A percentile compares a stretch with the other conserved stretches of the same genome.
Conservation (phyloP, 2,797 vertebrate genomes). For the Liasis olivaceus region DNA sequence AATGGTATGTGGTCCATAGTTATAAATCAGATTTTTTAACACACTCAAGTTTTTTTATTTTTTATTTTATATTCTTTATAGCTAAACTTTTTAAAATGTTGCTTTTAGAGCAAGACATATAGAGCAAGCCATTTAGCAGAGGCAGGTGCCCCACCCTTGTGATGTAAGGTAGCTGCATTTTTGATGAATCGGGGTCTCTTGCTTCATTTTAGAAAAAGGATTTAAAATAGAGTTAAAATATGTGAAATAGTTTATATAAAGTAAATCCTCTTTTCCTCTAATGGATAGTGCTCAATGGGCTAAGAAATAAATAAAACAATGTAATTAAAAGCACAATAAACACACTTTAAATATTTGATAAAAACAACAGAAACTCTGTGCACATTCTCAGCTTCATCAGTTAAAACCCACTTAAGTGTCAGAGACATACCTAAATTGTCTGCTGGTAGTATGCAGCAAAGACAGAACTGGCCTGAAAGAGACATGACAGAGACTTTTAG, state of each 20-base stretch:
- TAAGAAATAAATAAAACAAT: not conserved
- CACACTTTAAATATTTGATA: not conserved
- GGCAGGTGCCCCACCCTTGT: not conserved
- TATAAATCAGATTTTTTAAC: not conserved
- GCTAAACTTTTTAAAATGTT: not conserved
- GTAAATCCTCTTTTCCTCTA: not conserved
- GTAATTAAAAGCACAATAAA: not conserved
- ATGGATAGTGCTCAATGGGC: not conserved
- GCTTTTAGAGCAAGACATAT: not conserved
- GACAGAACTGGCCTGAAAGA: not conserved
- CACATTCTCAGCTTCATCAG: not conserved
- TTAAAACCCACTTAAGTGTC: not conserved
- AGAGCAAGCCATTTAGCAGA: not conserved
- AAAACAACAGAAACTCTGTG: not conserved
- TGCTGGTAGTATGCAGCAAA: not conserved
- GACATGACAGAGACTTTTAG: not conserved
- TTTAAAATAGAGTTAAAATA: not conserved
- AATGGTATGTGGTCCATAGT: slow-evolving; percentile 79
- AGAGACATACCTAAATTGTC: not conserved
- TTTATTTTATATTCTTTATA: not conserved
- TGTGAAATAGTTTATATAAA: not conserved
- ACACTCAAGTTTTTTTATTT: not conserved
- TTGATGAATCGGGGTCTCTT: not conserved
- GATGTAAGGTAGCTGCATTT: not conserved
- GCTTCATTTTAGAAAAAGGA: not conserved